Base-by-base conservation (phyloP, 92 coral and sea anemone genomes). In the Epizoanthus rinbou region DNA sequence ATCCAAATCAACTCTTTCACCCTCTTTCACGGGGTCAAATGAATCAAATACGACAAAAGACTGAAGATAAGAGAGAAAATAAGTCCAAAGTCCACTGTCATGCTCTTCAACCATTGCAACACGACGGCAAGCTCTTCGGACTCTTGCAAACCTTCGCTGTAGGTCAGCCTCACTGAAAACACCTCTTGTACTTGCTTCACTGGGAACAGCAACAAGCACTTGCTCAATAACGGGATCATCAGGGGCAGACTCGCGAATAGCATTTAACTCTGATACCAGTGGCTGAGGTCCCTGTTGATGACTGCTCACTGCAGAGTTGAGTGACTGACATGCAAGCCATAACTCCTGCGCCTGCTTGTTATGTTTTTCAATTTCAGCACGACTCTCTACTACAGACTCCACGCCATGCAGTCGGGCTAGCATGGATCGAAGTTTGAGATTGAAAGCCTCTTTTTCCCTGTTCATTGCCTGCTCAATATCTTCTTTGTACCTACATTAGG, bases 91-190 rank as follows among this genome's bases (percentile, higher is more conserved):
- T 23, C 98, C 97, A 14, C 85, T 90, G 28, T 88, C 90, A 43
- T 83, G 88, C n/a, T 92, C 99, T n/a, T 93, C 97, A 33, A 96
- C 84, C 99, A 96, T 91, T 60, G 98, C 99, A 11, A 96, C 96
- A 22, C 95, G 91, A 33, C 92, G 88, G 64, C 99, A 96, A 71
- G 88, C 90, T 75, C 90, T 86, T 64, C 91, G 88, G 10, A 96
- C 92, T 62, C 88, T 86, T 85, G 91, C 69, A 83, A 96, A 96
- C 72, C 98, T 92, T 53, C 93, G 89, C 47, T 87, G 87, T 17
- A 96, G 94, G 56, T 86, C 71, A 18, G 95, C 93, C 81, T 94
- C 99, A 52, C 87, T 88, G 35, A 86, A 66, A 9, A 96, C 94
- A 21, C 99, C 99, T 43, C 97, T 87, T 5, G 79, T 52, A 5